Percentiles rank a stretch among this genome's conserved stretches.
These are phyloP conservation scores for Drosophila aff. DNA, from an alignment of 1,140 invertebrate genomes.

Conservation along the genomic window DNA sequence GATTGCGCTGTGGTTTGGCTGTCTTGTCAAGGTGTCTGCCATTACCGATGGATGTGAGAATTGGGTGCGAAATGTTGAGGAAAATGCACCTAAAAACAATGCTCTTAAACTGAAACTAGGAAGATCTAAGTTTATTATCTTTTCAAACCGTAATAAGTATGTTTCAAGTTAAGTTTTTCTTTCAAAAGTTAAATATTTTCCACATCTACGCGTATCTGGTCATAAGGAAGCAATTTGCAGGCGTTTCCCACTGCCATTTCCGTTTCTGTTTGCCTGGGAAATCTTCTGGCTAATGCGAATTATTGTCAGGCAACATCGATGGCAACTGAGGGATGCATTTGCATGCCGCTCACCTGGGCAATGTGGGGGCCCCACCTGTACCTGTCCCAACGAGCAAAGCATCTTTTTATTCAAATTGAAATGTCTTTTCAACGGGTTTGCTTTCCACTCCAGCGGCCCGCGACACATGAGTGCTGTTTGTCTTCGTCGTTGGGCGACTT, in stretches of 20 bases:
- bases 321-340: conserved; percentile 45
- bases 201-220: conserved; percentile 9
- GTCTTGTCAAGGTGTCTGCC: conserved; percentile 56
- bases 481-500: conserved; percentile 72
- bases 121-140: not conserved
- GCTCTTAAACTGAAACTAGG: not conserved
- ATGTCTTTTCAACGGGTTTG: conserved; percentile 83
- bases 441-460: conserved; percentile 77
- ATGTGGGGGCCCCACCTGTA: conserved; percentile 1
- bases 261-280: conserved; percentile 54
- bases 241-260: conserved; percentile 35
- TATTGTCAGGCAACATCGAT: conserved; percentile 59
- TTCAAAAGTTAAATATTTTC: not conserved
- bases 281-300: conserved; percentile 79
- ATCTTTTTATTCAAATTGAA: conserved; percentile 78
- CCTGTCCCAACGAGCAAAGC: conserved; percentile 4
- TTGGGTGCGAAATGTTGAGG: not conserved
- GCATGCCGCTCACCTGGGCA: conserved; percentile 60
- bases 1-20: conserved; percentile 9
- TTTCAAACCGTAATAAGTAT: not conserved
- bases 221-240: conserved; percentile 28
- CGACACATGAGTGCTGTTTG: conserved; percentile 82
- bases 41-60: conserved; percentile 23
- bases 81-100: not conserved
- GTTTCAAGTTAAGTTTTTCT: not conserved